A percentile compares a stretch with the other conserved stretches of the same genome.
Conservation (phyloP, 2,888 invertebrate species). For the Dastarcus helophoroides region DNA sequence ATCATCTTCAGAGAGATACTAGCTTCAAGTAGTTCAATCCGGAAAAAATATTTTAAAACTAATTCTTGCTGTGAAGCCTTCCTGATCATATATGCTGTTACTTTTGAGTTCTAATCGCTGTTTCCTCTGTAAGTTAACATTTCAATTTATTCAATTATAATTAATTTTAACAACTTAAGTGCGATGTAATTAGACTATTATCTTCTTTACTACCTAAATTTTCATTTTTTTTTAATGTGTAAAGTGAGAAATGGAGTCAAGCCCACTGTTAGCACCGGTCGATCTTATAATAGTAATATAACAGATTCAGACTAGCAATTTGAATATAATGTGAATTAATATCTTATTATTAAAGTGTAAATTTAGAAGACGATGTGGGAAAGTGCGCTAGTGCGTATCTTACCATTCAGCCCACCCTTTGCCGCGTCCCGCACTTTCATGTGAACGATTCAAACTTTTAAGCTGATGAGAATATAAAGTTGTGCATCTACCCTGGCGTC, state of each 20-base stretch:
- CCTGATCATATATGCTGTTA: too few relatives aligned
- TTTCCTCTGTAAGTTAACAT: too few relatives aligned
- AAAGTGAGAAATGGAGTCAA: not conserved
- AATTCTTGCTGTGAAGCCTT: too few relatives aligned
- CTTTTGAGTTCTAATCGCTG: too few relatives aligned
- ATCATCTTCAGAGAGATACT: too few relatives aligned
- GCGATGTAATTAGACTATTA: too few relatives aligned
- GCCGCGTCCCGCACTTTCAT: conserved; percentile 5
- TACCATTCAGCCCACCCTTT: not conserved
- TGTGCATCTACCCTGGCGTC: too few relatives aligned
- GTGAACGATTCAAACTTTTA: conserved; percentile 6
- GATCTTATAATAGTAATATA: not conserved
- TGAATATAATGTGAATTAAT: conserved; percentile 20
- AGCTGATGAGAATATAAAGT: conserved; percentile 1
- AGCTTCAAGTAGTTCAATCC: too few relatives aligned
- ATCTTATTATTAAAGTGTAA: conserved; percentile 16
- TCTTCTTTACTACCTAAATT: too few relatives aligned
- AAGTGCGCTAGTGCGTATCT: conserved; percentile 18
- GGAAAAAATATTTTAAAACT: too few relatives aligned
- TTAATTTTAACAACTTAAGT: too few relatives aligned
- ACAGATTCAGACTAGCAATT: conserved; percentile 11
- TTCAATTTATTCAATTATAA: too few relatives aligned
- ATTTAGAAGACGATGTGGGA: conserved; percentile 19
- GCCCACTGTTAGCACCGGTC: not conserved
- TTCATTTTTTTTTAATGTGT: not conserved